A percentile compares a stretch with the other conserved stretches of the same genome.
phyloP scores from a whole-genome alignment of 2,113 vertebrate species.

The Cephalopholis sonnerati region DNA sequence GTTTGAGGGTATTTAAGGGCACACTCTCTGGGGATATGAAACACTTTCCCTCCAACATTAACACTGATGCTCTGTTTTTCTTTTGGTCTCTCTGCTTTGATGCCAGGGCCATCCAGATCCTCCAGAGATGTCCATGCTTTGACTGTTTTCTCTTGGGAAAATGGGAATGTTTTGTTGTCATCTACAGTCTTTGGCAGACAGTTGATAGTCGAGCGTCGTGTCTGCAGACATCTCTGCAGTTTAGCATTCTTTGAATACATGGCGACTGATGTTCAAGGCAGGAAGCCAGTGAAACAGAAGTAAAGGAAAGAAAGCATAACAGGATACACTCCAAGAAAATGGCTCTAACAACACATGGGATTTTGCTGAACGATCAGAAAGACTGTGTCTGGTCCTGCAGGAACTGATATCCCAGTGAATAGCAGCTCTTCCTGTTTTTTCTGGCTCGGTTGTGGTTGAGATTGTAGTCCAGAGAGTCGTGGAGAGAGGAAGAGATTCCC shows the following conservation, averaged over 20 bases:
- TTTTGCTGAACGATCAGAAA: slow-evolving; percentile 17
- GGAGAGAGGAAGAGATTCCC: not conserved
- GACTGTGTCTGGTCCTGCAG: not conserved
- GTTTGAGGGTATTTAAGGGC: slow-evolving; percentile 81
- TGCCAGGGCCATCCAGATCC: slow-evolving; percentile 39
- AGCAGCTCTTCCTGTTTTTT: slow-evolving; percentile 39
- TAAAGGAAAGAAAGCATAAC: slow-evolving; percentile 11
- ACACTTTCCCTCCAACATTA: slow-evolving; percentile 84
- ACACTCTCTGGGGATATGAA: slow-evolving; percentile 77
- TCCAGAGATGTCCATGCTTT: slow-evolving; percentile 84
- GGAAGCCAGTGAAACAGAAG: slow-evolving; percentile 10
- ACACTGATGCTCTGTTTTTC: slow-evolving; percentile 72
- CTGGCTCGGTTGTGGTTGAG: not conserved
- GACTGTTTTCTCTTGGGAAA: slow-evolving; percentile 75
- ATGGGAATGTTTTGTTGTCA: slow-evolving; percentile 71
- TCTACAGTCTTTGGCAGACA: slow-evolving; percentile 7
- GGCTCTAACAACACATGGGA: not conserved
- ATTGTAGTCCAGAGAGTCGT: not conserved
- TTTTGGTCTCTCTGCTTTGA: slow-evolving; percentile 32
- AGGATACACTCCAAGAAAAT: slow-evolving; percentile 42
- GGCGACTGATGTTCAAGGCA: slow-evolving; percentile 15
- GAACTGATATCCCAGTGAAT: slow-evolving; percentile 2
- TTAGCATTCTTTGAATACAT: slow-evolving; percentile 47
- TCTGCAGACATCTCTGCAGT: slow-evolving; percentile 36
- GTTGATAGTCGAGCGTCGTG: slow-evolving; percentile 66